These are phyloP conservation scores for Antigone vipio DNA, from an alignment of 2,113 vertebrate genomes.

Conservation along the genomic window DNA sequence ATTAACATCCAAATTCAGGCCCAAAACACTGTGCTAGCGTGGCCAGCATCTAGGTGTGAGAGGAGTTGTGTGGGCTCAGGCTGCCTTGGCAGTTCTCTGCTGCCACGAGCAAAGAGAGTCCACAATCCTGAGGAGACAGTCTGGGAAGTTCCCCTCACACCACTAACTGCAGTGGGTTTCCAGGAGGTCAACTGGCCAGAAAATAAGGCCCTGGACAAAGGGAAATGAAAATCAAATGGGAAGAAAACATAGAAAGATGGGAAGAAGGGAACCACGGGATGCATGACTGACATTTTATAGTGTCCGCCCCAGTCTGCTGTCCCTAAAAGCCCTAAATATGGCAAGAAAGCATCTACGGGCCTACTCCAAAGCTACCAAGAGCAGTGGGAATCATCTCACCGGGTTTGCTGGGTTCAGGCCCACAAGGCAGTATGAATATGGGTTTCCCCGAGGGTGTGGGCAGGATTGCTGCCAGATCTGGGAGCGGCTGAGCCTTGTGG, in stretches of 20 bases:
- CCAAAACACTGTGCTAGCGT: not conserved
- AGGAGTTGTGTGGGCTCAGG: not conserved
- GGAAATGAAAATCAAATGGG: not conserved
- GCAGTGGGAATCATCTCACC: not conserved
- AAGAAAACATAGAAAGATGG: not conserved
- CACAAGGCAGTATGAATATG: not conserved
- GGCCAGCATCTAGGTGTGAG: not conserved
- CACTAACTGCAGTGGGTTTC: not conserved
- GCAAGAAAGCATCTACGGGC: not conserved
- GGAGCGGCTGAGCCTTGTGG: not conserved
- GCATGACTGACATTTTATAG: not conserved
- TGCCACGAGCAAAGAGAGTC: not conserved
- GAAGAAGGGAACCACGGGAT: not conserved
- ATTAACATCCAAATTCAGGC: not conserved
- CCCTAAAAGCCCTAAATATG: not conserved
- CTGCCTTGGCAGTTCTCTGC: not conserved
- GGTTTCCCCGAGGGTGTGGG: not conserved
- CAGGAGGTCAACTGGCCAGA: not conserved
- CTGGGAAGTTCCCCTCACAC: not conserved
- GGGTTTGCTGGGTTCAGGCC: not conserved
- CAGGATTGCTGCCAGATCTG: not conserved
- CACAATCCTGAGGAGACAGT: not conserved
- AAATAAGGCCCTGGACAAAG: not conserved
- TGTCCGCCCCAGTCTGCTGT: not conserved
- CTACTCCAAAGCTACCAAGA: not conserved